phyloP scores from a whole-genome alignment of 2,888 invertebrate species.

The Auanema sp. region DNA sequence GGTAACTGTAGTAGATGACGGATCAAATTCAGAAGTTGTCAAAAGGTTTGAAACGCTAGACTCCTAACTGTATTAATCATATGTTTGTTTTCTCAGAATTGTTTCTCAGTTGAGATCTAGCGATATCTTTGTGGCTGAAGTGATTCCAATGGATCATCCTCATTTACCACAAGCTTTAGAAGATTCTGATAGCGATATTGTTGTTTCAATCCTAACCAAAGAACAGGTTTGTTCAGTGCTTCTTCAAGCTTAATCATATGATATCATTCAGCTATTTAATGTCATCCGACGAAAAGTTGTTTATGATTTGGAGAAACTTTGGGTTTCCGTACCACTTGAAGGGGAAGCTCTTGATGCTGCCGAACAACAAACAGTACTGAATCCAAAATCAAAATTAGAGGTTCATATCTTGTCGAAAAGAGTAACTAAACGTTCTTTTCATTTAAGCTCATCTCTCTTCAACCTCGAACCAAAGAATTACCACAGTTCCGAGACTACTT shows the following conservation, averaged over 20 bases:
- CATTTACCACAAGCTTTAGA: slow-evolving; percentile 47
- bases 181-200: slow-evolving; percentile 49
- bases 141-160: slow-evolving; percentile 47
- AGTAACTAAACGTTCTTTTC: too few relatives aligned
- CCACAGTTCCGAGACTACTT: slow-evolving; percentile 60
- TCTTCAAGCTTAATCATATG: background rate
- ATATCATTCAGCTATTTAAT: slow-evolving; percentile 21
- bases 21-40: slow-evolving; percentile 32
- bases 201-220: slow-evolving; percentile 48
- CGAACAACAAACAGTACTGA: slow-evolving; percentile 34
- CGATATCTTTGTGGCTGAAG: slow-evolving; percentile 52
- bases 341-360: slow-evolving; percentile 43
- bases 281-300: slow-evolving; percentile 30
- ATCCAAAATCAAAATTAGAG: slow-evolving; percentile 36
- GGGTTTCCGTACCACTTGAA: slow-evolving; percentile 47
- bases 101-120: slow-evolving; percentile 40
- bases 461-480: slow-evolving; percentile 48
- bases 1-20: slow-evolving; percentile 53
- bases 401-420: slow-evolving; percentile 1
- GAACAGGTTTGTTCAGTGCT: slow-evolving; percentile 22
- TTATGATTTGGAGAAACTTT: slow-evolving; percentile 40
- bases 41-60: slow-evolving; percentile 22
- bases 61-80: background rate
- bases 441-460: slow-evolving; percentile 36
- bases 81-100: slow-evolving; percentile 24